Percentiles rank a stretch among this genome's conserved stretches.
These are phyloP conservation scores for Grapholita molesta DNA, from an alignment of 1,140 invertebrate species.

Conservation along the genomic window DNA sequence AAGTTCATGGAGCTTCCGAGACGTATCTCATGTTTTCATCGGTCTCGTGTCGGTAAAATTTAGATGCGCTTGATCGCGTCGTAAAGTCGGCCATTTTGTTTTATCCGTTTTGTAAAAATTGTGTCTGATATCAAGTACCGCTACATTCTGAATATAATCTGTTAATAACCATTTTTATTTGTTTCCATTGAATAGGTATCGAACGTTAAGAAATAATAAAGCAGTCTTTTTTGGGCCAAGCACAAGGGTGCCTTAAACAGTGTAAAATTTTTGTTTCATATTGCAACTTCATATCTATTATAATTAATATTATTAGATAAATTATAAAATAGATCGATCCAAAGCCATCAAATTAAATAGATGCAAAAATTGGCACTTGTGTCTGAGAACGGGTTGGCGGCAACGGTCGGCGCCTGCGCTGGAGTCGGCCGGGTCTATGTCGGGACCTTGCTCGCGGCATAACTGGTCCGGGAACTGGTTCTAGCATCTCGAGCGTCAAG, in stretches of 20 bases:
- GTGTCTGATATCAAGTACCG: neutral
- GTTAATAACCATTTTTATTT: too few relatives aligned
- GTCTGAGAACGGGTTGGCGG: conserved; percentile 23
- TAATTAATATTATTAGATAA: too few relatives aligned
- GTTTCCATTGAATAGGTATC: too few relatives aligned
- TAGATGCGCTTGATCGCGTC: neutral
- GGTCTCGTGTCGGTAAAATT: neutral
- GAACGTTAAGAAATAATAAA: too few relatives aligned
- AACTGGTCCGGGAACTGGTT: conserved; percentile 57
- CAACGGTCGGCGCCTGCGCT: conserved; percentile 30
- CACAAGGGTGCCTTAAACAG: too few relatives aligned
- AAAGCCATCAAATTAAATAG: neutral
- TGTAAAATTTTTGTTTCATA: too few relatives aligned
- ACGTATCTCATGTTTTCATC: neutral
- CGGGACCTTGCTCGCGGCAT: conserved; percentile 57
- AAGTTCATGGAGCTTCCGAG: conserved; percentile 7
- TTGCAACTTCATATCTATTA: too few relatives aligned
- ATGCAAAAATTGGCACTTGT: neutral
- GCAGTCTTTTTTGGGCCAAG: too few relatives aligned
- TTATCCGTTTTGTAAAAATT: neutral
- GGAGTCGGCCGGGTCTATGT: conserved; percentile 44
- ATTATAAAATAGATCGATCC: too few relatives aligned
- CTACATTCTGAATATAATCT: neutral
- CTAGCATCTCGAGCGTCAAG: conserved; percentile 8
- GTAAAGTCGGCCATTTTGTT: neutral